phyloP scores from a whole-genome alignment of 2,888 invertebrate species.

The Pycnomerus fuliginosus region DNA sequence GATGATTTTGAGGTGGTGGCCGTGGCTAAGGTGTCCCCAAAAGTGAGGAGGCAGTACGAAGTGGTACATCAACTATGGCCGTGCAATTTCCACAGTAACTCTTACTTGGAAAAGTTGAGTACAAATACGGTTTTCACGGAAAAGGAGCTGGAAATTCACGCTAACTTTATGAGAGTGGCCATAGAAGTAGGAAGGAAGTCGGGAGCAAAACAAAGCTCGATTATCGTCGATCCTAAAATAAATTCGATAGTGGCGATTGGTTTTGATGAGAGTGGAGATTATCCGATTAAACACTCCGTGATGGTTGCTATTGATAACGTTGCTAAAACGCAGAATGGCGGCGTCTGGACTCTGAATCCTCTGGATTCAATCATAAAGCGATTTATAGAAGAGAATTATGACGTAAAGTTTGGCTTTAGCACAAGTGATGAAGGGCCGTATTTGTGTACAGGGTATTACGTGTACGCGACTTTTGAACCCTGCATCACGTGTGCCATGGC shows the following conservation, averaged over 20 bases:
- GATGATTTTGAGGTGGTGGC: constrained; percentile 56
- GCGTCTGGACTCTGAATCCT: constrained; percentile 60
- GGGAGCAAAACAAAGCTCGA: constrained; percentile 52
- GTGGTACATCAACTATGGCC: constrained; percentile 70
- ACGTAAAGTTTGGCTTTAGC: constrained; percentile 49
- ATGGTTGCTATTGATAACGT: constrained; percentile 87
- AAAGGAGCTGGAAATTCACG: constrained; percentile 58
- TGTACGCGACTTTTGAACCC: constrained; percentile 82
- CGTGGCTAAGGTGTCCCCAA: constrained; percentile 65
- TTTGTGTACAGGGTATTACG: constrained; percentile 83
- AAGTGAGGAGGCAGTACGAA: constrained; percentile 66
- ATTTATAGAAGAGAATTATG: constrained; percentile 46
- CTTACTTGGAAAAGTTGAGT: constrained; percentile 67
- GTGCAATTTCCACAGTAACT: constrained; percentile 80
- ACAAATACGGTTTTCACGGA: constrained; percentile 62
- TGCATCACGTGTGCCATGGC: constrained; percentile 97
- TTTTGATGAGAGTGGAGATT: constrained; percentile 58
- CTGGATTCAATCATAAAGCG: constrained; percentile 30
- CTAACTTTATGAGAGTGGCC: constrained; percentile 60
- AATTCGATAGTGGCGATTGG: constrained; percentile 68
- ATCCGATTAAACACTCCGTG: constrained; percentile 76
- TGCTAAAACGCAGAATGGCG: constrained; percentile 78
- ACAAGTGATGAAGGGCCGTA: constrained; percentile 67
- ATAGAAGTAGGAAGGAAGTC: constrained; percentile 56
- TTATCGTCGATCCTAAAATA: constrained; percentile 73